Percentiles rank a stretch among this genome's conserved stretches.
Conservation (phyloP, 2,113 vertebrate genomes). For the Solea solea region DNA sequence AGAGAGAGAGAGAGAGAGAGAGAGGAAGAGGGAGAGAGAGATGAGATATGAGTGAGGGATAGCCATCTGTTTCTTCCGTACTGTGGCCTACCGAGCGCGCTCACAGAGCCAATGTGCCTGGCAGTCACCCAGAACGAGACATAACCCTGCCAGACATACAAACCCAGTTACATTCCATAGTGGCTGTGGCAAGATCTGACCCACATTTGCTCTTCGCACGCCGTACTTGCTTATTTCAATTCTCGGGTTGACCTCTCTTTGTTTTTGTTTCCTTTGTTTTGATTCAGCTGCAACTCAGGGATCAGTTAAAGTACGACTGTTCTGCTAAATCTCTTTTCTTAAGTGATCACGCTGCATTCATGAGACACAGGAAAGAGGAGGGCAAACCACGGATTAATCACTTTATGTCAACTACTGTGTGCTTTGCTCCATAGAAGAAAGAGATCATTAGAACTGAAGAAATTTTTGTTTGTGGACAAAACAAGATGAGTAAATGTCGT, state of each 20-base stretch:
- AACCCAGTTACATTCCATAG: conserved; percentile 57
- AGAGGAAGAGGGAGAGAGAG: conserved; percentile 40
- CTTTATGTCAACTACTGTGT: no score
- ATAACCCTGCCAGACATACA: conserved; percentile 69
- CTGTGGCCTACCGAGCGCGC: conserved; percentile 66
- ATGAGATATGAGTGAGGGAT: conserved; percentile 32
- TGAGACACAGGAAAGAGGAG: no score
- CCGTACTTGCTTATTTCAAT: neutral
- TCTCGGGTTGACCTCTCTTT: neutral
- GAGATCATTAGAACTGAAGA: no score
- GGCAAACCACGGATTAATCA: no score
- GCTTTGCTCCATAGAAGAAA: no score
- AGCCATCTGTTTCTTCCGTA: conserved; percentile 77
- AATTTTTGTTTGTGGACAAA: no score
- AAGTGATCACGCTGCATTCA: neutral
- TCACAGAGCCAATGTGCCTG: conserved; percentile 65
- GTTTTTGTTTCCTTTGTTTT: neutral
- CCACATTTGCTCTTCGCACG: conserved; percentile 36
- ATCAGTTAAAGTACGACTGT: no score
- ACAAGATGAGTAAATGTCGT: no score
- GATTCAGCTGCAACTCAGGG: neutral
- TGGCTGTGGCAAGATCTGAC: conserved; percentile 47
- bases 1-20: conserved; percentile 28
- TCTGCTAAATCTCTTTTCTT: neutral
- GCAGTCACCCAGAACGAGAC: conserved; percentile 65